phyloP scores from a whole-genome alignment of 2,113 vertebrate genomes.

The Pimephales promelas region DNA sequence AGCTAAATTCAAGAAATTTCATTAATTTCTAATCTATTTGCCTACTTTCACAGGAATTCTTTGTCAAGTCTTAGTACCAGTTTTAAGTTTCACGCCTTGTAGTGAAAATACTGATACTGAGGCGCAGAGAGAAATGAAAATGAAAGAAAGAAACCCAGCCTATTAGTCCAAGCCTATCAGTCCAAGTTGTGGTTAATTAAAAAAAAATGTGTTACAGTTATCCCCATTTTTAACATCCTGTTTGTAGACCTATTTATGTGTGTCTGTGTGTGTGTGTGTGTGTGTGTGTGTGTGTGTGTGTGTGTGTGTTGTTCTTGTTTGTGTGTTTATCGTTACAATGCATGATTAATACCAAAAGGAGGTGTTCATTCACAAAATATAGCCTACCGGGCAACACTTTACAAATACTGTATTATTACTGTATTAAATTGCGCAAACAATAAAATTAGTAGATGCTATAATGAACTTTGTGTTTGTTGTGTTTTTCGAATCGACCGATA shows the following conservation, averaged over 20 bases:
- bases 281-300: no score
- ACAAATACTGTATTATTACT: neutral
- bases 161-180: no score
- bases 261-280: no score
- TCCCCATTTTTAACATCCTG: neutral
- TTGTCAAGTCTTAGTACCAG: neutral
- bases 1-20: no score
- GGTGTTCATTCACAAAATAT: neutral
- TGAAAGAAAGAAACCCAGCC: neutral
- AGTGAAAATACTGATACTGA: neutral
- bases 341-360: neutral
- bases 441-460: neutral
- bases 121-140: neutral
- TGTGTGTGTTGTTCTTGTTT: no score
- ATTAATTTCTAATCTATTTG: neutral
- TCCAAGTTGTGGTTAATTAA: no score
- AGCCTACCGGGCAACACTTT: neutral
- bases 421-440: neutral
- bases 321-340: neutral
- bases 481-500: neutral
- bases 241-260: neutral
- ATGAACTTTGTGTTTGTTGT: neutral
- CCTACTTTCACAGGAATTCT: neutral
- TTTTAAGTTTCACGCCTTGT: neutral
- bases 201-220: no score